Conservation (phyloP, 2,113 vertebrate species). For the Polypterus senegalus region DNA sequence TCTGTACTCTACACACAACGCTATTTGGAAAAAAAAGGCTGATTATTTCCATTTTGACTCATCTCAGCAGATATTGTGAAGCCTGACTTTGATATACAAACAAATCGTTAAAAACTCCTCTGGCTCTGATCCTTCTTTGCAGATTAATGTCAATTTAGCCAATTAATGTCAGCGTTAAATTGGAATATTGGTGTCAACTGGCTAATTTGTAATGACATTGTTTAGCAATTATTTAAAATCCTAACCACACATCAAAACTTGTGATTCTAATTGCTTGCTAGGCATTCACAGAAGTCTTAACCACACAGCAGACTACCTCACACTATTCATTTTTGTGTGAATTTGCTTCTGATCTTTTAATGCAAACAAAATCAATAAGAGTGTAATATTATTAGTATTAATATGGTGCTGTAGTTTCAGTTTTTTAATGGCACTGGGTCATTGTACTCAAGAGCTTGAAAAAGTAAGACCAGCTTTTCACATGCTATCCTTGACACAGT, state of each 20-base stretch:
- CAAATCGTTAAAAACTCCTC: constrained; percentile 5
- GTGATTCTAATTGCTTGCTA: constrained; percentile 11
- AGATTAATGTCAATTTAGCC: constrained; percentile 5
- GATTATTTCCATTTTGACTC: not conserved
- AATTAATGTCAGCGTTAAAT: constrained; percentile 6
- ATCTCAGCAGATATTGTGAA: constrained; percentile 7
- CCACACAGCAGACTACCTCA: too few species aligned
- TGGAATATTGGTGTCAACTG: not conserved
- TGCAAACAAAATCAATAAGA: too few species aligned
- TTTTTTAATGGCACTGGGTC: too few species aligned
- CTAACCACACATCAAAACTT: constrained; percentile 6
- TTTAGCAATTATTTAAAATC: constrained; percentile 5
- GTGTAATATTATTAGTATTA: too few species aligned
- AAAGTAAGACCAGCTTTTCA: too few species aligned
- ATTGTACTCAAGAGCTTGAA: too few species aligned
- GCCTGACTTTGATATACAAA: constrained; percentile 3
- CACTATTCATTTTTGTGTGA: too few species aligned
- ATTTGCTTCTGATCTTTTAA: too few species aligned
- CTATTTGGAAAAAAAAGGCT: not conserved
- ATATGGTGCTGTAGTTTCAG: too few species aligned
- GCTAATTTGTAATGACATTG: not conserved
- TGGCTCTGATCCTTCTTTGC: not conserved
- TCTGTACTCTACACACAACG: not conserved
- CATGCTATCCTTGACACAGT: too few species aligned
- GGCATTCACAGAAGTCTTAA: not conserved